phyloP scores from a whole-genome alignment of 2,797 vertebrate species.

The Enoplosus armatus region DNA sequence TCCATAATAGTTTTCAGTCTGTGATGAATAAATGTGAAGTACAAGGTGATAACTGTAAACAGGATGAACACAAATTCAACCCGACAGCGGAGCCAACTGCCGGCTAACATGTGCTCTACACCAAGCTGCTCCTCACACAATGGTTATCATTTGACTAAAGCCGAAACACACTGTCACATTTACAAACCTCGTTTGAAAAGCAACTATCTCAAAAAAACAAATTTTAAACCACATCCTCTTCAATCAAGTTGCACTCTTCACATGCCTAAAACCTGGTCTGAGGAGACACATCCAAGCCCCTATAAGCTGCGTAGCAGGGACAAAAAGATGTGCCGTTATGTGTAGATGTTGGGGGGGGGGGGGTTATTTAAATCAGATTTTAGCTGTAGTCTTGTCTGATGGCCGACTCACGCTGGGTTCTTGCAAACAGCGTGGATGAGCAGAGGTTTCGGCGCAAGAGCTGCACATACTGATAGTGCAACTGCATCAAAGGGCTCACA shows the following conservation, averaged over 20 bases:
- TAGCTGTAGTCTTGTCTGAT: slow-evolving; percentile 21
- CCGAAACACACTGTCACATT: slow-evolving; percentile 22
- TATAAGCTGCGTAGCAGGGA: slow-evolving; percentile 1
- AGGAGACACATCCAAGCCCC: not conserved
- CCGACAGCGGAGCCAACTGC: not conserved
- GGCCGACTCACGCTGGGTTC: slow-evolving; percentile 10
- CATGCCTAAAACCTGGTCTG: slow-evolving; percentile 7
- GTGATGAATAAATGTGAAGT: slow-evolving; percentile 1
- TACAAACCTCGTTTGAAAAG: slow-evolving; percentile 28
- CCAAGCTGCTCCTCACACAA: not conserved
- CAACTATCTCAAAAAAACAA: slow-evolving; percentile 50
- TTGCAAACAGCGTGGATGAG: slow-evolving; percentile 13
- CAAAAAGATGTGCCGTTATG: slow-evolving; percentile 38
- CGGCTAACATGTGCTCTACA: not conserved
- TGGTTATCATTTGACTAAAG: slow-evolving; percentile 28
- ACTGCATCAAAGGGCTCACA: slow-evolving; percentile 28
- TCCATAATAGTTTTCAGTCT: not conserved
- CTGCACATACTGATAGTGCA: slow-evolving; percentile 18
- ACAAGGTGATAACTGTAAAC: not conserved
- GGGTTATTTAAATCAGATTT: slow-evolving; percentile 27
- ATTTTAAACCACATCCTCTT: slow-evolving; percentile 70
- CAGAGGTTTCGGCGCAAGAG: slow-evolving; percentile 8
- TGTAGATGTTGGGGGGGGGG: slow-evolving; percentile 5
- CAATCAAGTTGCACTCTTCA: slow-evolving; percentile 18
- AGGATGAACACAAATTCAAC: not conserved